phyloP scores from a whole-genome alignment of 2,888 invertebrate species.

The Falcaria lacertinaria region DNA sequence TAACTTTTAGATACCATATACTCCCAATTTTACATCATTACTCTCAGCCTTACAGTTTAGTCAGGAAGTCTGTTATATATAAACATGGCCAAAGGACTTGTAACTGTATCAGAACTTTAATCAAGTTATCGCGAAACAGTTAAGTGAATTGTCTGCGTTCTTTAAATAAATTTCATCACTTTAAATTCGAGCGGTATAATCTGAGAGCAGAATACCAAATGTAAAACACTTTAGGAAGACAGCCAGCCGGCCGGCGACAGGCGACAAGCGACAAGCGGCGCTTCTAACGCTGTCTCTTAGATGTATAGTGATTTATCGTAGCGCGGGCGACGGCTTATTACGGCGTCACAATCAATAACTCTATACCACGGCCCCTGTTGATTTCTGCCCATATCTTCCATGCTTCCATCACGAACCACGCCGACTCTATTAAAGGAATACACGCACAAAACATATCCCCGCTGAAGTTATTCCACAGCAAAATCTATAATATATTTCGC shows the following conservation, averaged over 20 bases:
- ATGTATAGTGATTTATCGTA: constrained; percentile 53
- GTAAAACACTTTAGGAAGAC: neutral
- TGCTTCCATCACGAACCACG: constrained; percentile 16
- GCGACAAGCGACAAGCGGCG: constrained; percentile 1
- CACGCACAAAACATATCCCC: constrained; percentile 11
- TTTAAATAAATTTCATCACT: constrained; percentile 1
- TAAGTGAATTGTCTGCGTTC: constrained; percentile 1
- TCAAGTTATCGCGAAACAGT: neutral
- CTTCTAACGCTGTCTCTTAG: neutral
- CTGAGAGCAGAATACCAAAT: constrained; percentile 7
- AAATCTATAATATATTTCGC: constrained; percentile 9
- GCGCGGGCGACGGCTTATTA: constrained; percentile 53
- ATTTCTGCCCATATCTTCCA: constrained; percentile 45
- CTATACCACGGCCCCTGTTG: constrained; percentile 40
- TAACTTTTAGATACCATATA: too few relatives aligned
- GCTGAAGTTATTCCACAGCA: constrained; percentile 12
- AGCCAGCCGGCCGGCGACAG: constrained; percentile 12
- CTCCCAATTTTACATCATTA: too few relatives aligned
- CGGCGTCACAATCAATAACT: constrained; percentile 68
- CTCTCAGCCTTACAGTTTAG: neutral
- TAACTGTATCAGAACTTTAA: neutral
- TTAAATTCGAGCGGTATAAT: constrained; percentile 3
- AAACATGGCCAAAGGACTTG: neutral
- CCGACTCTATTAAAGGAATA: constrained; percentile 14
- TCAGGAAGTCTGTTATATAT: neutral